phyloP scores from a whole-genome alignment of 2,888 invertebrate species.

The Pyrrhia umbra region DNA sequence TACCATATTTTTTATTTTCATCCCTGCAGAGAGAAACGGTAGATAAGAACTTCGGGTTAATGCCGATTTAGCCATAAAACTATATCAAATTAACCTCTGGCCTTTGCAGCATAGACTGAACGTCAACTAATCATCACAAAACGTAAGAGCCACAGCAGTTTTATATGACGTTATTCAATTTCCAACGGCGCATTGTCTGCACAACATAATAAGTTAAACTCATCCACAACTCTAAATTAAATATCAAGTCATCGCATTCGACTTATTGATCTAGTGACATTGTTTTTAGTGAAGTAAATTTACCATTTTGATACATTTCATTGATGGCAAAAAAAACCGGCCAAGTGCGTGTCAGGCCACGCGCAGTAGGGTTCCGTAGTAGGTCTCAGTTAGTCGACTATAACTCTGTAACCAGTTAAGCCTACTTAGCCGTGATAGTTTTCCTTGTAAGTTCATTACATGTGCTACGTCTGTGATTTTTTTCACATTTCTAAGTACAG shows the following conservation, averaged over 20 bases:
- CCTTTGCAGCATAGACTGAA: conserved; percentile 31
- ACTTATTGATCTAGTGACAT: conserved; percentile 52
- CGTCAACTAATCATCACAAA: conserved; percentile 17
- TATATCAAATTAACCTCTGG: conserved; percentile 25
- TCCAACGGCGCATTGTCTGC: conserved; percentile 26
- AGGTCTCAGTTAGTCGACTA: no score
- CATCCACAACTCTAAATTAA: conserved; percentile 15
- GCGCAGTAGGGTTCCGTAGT: no score
- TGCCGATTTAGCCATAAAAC: conserved; percentile 34
- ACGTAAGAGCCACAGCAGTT: conserved; percentile 15
- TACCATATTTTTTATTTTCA: conserved; percentile 31
- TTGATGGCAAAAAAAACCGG: not conserved
- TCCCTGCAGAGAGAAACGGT: not conserved
- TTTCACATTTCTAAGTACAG: no score
- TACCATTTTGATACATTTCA: conserved; percentile 40
- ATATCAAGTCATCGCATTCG: conserved; percentile 40
- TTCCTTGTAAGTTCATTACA: no score
- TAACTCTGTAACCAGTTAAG: no score
- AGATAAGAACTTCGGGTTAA: conserved; percentile 23
- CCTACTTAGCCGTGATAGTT: no score
- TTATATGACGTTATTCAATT: conserved; percentile 38
- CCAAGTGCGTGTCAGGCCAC: no score
- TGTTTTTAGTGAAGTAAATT: conserved; percentile 30
- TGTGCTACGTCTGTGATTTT: no score
- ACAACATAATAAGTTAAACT: conserved; percentile 8